Evolutionary conservation across 2,797 vertebrate species (phyloP).

Genomic region (Scolopax rusticola): DNA sequence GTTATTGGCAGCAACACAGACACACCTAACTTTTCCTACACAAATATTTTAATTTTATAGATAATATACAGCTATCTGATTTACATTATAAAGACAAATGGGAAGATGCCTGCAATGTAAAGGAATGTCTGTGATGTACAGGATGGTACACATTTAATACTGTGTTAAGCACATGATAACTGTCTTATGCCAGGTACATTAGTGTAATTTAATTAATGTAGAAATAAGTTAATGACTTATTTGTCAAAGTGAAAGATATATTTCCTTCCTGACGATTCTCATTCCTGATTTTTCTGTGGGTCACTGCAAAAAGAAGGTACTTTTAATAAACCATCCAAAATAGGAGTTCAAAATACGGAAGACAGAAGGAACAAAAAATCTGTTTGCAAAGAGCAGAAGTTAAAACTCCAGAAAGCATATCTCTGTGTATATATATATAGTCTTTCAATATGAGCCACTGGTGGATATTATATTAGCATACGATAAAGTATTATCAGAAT

Average conservation of each 20-base stretch:
- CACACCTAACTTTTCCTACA: neutral
- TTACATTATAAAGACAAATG: neutral
- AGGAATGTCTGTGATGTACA: neutral
- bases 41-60: neutral
- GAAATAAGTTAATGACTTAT: neutral
- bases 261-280: neutral
- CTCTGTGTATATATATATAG: neutral
- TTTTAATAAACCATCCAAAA: neutral
- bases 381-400: neutral
- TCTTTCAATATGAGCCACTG: neutral
- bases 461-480: neutral
- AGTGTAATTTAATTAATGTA: neutral
- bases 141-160: neutral
- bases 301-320: neutral
- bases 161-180: neutral
- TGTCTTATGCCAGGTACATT: neutral
- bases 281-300: neutral
- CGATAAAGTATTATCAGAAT: neutral
- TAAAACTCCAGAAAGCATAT: neutral
- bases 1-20: neutral
- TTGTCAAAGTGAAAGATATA: neutral
- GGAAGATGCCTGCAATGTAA: neutral
- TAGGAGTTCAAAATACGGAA: neutral
- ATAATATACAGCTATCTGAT: neutral
- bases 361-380: neutral